Conservation (phyloP, 2,797 vertebrate genomes). For the Aldrovandia affinis region DNA sequence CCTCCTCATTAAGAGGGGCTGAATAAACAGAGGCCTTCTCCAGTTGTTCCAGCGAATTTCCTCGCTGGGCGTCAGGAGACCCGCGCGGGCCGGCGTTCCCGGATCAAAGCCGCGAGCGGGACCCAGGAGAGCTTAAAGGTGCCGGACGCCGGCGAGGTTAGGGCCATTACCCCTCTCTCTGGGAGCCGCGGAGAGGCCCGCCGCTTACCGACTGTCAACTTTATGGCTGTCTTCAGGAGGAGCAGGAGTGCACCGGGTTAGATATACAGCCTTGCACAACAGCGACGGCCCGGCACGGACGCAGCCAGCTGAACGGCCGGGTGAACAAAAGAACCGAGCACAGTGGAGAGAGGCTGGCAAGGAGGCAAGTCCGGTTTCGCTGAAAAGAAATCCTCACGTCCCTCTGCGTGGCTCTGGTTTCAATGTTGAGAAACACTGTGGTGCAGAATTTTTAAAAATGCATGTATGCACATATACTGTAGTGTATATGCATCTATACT, state of each 20-base stretch:
- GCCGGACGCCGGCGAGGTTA: slow-evolving; percentile 62
- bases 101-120: slow-evolving; percentile 73
- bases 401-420: too few species aligned
- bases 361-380: too few species aligned
- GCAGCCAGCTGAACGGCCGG: slow-evolving; percentile 48
- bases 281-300: too few species aligned
- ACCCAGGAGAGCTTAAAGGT: slow-evolving; percentile 64
- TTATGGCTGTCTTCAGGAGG: slow-evolving; percentile 48
- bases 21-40: slow-evolving; percentile 83
- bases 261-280: neutral
- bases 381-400: too few species aligned
- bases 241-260: neutral
- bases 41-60: slow-evolving; percentile 85
- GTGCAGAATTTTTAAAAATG: too few species aligned
- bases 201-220: slow-evolving; percentile 70
- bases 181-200: slow-evolving; percentile 63
- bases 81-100: slow-evolving; percentile 66
- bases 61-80: slow-evolving; percentile 77
- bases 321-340: slow-evolving; percentile 3
- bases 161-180: slow-evolving; percentile 72
- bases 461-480: too few species aligned
- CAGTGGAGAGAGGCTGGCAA: slow-evolving; percentile 33
- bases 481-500: too few species aligned
- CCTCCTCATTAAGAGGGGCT: slow-evolving; percentile 82
- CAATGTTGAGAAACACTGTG: too few species aligned